phyloP scores from a whole-genome alignment of 2,113 vertebrate species.

The Cinclus mexicanus region DNA sequence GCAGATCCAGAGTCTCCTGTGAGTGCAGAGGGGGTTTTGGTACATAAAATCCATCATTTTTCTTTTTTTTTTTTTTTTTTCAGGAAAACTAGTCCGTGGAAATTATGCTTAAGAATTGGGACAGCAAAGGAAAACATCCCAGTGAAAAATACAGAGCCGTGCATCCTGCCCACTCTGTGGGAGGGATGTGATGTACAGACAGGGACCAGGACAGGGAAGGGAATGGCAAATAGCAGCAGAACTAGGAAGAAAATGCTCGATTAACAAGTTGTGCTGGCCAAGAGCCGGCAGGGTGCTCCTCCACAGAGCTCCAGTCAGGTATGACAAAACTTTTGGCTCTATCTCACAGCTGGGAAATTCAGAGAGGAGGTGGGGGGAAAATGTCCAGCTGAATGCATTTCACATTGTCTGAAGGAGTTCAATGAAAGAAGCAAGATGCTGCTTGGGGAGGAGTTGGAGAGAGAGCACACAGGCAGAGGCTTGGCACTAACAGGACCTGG shows the following conservation, averaged over 20 bases:
- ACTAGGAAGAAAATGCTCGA: neutral
- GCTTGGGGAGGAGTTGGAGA: neutral
- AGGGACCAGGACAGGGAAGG: neutral
- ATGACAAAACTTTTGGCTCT: slow-evolving; percentile 54
- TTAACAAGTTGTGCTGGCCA: slow-evolving; percentile 7
- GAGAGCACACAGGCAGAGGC: neutral
- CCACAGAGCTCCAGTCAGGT: neutral
- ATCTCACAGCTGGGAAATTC: slow-evolving; percentile 12
- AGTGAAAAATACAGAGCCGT: neutral
- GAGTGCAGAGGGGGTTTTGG: neutral
- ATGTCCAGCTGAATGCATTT: slow-evolving; percentile 29
- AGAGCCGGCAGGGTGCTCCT: neutral
- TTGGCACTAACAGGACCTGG: neutral
- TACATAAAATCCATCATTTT: neutral
- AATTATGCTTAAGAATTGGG: neutral
- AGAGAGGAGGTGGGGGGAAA: neutral
- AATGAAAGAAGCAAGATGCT: neutral
- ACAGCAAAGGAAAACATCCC: neutral
- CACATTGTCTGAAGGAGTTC: slow-evolving; percentile 6
- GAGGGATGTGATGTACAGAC: neutral
- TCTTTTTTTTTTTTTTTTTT: neutral
- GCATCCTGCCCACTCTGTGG: neutral
- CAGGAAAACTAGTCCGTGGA: neutral
- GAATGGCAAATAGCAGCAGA: neutral
- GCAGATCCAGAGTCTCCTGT: neutral